Evolutionary conservation across 2,888 invertebrate species (phyloP), one percentile per base, ranked within the genome.

Genomic region (Gasteruption jaculator): DNA sequence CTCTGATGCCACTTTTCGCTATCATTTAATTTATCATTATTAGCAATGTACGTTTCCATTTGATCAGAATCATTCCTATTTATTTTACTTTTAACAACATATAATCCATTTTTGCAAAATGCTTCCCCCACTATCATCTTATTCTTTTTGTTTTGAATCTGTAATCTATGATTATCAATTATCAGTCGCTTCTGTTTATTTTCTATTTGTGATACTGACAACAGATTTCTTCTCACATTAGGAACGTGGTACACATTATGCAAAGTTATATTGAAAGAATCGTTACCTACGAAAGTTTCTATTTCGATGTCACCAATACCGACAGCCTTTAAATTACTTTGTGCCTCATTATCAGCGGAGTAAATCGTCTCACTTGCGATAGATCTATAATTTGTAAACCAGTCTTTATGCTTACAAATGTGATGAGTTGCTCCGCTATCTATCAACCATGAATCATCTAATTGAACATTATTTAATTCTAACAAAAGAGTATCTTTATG

Each of bases 1-100:
- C 39, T 19, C 26, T 35, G 35, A 16, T 43, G 39, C 43, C 43
- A 43, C n/a, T 27, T 11, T 5, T 29, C 29, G 11, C 29, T 8
- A 3, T 10, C 15, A 22, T 38, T 3, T 5, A 31, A 3, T 10
- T 5, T 32, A 32, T 5, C 16, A 32, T 11, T n/a, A n/a, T n/a
- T n/a, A n/a, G n/a, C n/a, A n/a, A n/a, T n/a, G n/a, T n/a, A n/a
- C n/a, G n/a, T n/a, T n/a, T n/a, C n/a, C n/a, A n/a, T n/a, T n/a
- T n/a, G n/a, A n/a, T n/a, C n/a, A n/a, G n/a, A n/a, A n/a, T n/a
- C n/a, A n/a, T n/a, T n/a, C n/a, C n/a, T n/a, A n/a, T n/a, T n/a
- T n/a, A n/a, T n/a, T n/a, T n/a, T n/a, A n/a, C n/a, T n/a, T n/a
- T n/a, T n/a, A n/a, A n/a, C n/a, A n/a, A n/a, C n/a, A n/a, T n/a